Conservation (phyloP, 2,797 vertebrate genomes). For the Neoniphon sammara region DNA sequence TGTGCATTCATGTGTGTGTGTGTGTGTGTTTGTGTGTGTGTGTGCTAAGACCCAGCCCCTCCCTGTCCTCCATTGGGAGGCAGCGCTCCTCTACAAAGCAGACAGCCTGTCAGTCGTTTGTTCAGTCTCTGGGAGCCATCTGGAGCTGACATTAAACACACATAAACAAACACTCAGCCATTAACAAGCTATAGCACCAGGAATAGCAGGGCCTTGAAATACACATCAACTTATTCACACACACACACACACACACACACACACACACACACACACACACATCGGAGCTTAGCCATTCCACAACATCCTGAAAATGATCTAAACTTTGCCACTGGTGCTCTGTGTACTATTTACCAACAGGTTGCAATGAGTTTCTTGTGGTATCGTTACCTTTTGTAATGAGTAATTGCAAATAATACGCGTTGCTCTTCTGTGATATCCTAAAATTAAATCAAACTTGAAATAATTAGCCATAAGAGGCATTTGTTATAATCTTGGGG, state of each 20-base stretch:
- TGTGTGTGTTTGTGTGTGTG: background rate
- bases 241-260: too few relatives aligned
- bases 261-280: too few relatives aligned
- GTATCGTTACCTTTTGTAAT: background rate
- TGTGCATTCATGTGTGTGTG: background rate
- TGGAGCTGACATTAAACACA: conserved; percentile 71
- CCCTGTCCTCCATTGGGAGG: conserved; percentile 62
- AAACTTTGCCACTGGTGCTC: background rate
- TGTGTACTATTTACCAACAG: background rate
- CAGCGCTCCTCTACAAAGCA: conserved; percentile 58
- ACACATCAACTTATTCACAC: conserved; percentile 26
- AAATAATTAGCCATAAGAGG: too few relatives aligned
- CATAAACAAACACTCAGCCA: conserved; percentile 54
- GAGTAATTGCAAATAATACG: background rate
- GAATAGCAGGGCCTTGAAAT: conserved; percentile 31
- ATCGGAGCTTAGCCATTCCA: conserved; percentile 6
- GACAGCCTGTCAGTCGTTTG: conserved; percentile 48
- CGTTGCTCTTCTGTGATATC: background rate
- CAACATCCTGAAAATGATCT: background rate
- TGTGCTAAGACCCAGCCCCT: background rate
- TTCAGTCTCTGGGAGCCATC: conserved; percentile 63
- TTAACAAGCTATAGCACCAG: conserved; percentile 50
- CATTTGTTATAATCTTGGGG: too few relatives aligned
- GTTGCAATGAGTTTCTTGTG: background rate
- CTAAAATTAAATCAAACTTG: too few relatives aligned